Conservation (phyloP, 2,797 vertebrate genomes). For the Fistularia tabacaria region DNA sequence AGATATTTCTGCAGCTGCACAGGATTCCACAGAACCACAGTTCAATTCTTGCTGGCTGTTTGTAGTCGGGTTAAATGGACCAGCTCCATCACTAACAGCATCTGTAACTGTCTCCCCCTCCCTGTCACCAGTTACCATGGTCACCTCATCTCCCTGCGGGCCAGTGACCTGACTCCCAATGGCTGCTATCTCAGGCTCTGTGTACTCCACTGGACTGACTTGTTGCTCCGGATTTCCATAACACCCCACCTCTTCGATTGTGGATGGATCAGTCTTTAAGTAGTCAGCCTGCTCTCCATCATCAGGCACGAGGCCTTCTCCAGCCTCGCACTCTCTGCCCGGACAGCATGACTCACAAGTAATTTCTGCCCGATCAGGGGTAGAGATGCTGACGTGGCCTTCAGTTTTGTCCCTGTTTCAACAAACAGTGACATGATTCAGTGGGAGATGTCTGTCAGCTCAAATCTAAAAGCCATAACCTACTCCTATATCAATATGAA, state of each 20-base stretch:
- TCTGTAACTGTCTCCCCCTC: conserved; percentile 1
- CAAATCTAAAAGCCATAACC: no score
- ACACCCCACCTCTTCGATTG: conserved; percentile 1
- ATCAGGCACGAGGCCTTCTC: not conserved
- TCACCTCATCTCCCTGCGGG: conserved; percentile 3
- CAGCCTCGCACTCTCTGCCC: conserved; percentile 2
- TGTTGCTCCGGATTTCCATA: conserved; percentile 7
- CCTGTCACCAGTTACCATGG: not conserved
- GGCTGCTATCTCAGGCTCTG: not conserved
- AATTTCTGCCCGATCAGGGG: no score
- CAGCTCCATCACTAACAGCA: not conserved
- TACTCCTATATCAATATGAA: no score
- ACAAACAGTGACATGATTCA: conserved; percentile 5
- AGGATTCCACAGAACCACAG: conserved; percentile 1
- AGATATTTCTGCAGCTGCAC: conserved; percentile 27
- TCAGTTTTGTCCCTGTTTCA: conserved; percentile 30
- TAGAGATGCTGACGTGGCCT: conserved; percentile 1
- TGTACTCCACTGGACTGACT: not conserved
- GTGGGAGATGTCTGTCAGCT: no score
- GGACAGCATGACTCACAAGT: no score
- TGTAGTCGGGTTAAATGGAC: conserved; percentile 4
- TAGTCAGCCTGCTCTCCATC: conserved; percentile 14
- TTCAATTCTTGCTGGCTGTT: not conserved
- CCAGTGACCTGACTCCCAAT: not conserved
- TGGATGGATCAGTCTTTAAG: conserved; percentile 1